These are phyloP conservation scores for Notothenia coriiceps DNA, from an alignment of 2,113 vertebrate species.

Conservation along the genomic window DNA sequence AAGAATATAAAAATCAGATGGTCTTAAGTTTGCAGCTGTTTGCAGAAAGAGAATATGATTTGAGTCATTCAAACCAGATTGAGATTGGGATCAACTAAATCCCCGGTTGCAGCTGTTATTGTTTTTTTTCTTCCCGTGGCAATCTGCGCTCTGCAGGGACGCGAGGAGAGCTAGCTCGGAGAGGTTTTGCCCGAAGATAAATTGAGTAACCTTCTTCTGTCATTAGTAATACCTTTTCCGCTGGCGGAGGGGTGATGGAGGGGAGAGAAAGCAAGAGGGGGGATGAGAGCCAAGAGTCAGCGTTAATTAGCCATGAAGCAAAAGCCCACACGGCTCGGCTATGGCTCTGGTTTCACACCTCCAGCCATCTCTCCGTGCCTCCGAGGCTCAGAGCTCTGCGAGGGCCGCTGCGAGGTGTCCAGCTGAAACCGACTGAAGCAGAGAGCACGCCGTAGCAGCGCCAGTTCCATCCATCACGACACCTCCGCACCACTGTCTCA, in stretches of 20 bases:
- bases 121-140: conserved; percentile 33
- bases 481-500: conserved; percentile 42
- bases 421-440: conserved; percentile 50
- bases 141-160: conserved; percentile 66
- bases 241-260: conserved; percentile 70
- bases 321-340: conserved; percentile 80
- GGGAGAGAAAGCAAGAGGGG: conserved; percentile 62
- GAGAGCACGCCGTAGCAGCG: conserved; percentile 32
- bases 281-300: conserved; percentile 68
- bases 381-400: conserved; percentile 37
- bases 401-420: conserved; percentile 53
- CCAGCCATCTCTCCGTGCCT: conserved; percentile 49
- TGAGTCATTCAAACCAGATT: conserved; percentile 14
- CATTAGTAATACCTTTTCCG: conserved; percentile 86
- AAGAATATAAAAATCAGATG: background rate
- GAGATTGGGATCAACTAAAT: conserved; percentile 36
- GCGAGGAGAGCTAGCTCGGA: conserved; percentile 56
- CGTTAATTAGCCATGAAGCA: conserved; percentile 87
- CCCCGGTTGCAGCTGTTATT: conserved; percentile 28
- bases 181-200: conserved; percentile 86
- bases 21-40: background rate
- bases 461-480: conserved; percentile 60
- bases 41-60: conserved; percentile 1
- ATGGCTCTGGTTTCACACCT: conserved; percentile 69
- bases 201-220: conserved; percentile 87